phyloP scores from a whole-genome alignment of 2,888 invertebrate genomes.

The Cephus pulcher region DNA sequence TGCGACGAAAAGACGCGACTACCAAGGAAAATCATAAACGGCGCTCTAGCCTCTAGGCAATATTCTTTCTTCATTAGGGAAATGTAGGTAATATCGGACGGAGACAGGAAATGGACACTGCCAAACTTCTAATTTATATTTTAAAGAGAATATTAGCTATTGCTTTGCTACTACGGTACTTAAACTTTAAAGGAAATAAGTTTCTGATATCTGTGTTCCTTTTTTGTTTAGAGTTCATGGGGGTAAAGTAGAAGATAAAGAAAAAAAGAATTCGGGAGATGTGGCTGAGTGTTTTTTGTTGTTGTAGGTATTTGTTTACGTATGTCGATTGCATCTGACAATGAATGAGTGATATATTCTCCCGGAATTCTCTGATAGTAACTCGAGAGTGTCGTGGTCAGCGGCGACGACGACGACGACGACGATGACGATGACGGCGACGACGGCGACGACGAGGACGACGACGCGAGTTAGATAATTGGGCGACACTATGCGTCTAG shows the following conservation, averaged over 20 bases:
- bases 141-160: constrained; percentile 22
- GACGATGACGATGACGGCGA: too few species aligned
- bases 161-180: constrained; percentile 15
- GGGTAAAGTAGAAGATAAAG: not conserved
- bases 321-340: too few species aligned
- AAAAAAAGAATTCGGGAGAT: not conserved
- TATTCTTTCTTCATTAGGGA: constrained; percentile 22
- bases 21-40: not conserved
- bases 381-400: too few species aligned
- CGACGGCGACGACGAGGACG: too few species aligned
- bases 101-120: constrained; percentile 51
- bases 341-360: too few species aligned
- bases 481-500: too few species aligned
- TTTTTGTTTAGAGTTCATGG: constrained; percentile 15
- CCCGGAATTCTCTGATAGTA: too few species aligned
- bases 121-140: constrained; percentile 57
- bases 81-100: constrained; percentile 30
- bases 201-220: constrained; percentile 13
- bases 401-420: too few species aligned
- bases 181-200: constrained; percentile 23
- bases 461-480: too few species aligned
- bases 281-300: not conserved
- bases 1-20: not conserved
- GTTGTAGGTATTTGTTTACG: too few species aligned
- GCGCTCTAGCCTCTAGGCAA: constrained; percentile 21